Evolutionary conservation across 1,140 invertebrate species (phyloP), one percentile per base, ranked within the genome.

Genomic region (Drosophila cardini): DNA sequence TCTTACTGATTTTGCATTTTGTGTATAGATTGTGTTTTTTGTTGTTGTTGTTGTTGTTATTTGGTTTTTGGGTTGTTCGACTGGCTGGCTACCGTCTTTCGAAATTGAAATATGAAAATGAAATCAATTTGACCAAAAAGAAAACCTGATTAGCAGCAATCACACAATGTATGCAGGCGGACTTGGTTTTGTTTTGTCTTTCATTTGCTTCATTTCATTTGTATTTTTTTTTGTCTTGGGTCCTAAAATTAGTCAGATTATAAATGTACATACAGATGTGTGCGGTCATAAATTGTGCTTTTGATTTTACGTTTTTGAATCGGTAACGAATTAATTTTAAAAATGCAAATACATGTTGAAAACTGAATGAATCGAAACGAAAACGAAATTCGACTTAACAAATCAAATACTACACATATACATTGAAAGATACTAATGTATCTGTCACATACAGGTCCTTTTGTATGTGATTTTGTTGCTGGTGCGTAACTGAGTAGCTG

Each of bases 1-100:
- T 91, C 90, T 91, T 91, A 91, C 90, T 91, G 90, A 91, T 91
- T 91, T 91, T 90, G 85, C 84, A 91, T 91, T 91, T 91, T 87
- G 75, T 72, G 21, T 26, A 4, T 55, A 46, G 71, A 60, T 64
- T 75, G 65, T 71, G 64, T 65, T 78, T 26, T 26, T 26, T 26
- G 21, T 26, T n/a, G n/a, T n/a, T n/a, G n/a, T n/a, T n/a, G n/a
- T n/a, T n/a, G n/a, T n/a, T n/a, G n/a, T n/a, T n/a, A n/a, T n/a
- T 26, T 26, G 21, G 21, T 26, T 26, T 26, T 26, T 26, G 21
- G 69, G 34, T 18, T 53, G 48, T 67, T 42, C 34, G 71, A 45
- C 34, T 56, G 69, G 40, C 16, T 64, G 68, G 26, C 34, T 10
- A 45, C 48, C 42, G 48, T 70, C 72, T 80, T 90, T 82, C 80